Evolutionary conservation across 1,140 invertebrate genomes (phyloP).

Genomic region (Brachionus koreanus): DNA sequence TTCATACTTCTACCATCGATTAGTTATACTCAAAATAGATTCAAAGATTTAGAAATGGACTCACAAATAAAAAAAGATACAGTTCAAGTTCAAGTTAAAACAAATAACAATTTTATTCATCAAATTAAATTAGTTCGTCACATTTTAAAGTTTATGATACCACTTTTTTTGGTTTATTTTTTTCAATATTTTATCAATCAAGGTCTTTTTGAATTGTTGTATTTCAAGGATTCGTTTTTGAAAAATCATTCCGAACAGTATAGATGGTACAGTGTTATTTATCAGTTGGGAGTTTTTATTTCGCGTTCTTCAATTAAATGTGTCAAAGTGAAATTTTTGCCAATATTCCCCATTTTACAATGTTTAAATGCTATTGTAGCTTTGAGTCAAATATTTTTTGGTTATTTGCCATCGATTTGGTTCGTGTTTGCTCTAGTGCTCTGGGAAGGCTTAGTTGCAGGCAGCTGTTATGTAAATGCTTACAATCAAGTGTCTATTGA

Average conservation of each 20-base stretch:
- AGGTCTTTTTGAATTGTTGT: slow-evolving; percentile 73
- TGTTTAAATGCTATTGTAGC: slow-evolving; percentile 54
- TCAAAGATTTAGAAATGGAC: background rate
- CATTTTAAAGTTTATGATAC: slow-evolving; percentile 73
- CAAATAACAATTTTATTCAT: background rate
- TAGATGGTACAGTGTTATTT: slow-evolving; percentile 61
- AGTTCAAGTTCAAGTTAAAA: background rate
- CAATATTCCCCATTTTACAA: slow-evolving; percentile 73
- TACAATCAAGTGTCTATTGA: slow-evolving; percentile 48
- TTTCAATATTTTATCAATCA: slow-evolving; percentile 88
- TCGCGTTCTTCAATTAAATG: slow-evolving; percentile 78
- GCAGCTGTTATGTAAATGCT: slow-evolving; percentile 75
- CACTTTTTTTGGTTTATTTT: slow-evolving; percentile 73
- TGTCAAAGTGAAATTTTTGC: slow-evolving; percentile 67
- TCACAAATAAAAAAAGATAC: background rate
- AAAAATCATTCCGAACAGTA: slow-evolving; percentile 67
- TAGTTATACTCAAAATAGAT: background rate
- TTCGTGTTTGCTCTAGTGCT: slow-evolving; percentile 70
- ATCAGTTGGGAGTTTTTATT: slow-evolving; percentile 82
- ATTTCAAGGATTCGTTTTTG: slow-evolving; percentile 66
- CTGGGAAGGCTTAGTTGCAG: slow-evolving; percentile 75
- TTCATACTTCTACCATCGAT: slow-evolving; percentile 47
- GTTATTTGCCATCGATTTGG: slow-evolving; percentile 70
- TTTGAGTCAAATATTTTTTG: slow-evolving; percentile 67
- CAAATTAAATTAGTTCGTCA: slow-evolving; percentile 47